phyloP scores from a whole-genome alignment of 2,888 invertebrate genomes.

The Drosophila ochracea region DNA sequence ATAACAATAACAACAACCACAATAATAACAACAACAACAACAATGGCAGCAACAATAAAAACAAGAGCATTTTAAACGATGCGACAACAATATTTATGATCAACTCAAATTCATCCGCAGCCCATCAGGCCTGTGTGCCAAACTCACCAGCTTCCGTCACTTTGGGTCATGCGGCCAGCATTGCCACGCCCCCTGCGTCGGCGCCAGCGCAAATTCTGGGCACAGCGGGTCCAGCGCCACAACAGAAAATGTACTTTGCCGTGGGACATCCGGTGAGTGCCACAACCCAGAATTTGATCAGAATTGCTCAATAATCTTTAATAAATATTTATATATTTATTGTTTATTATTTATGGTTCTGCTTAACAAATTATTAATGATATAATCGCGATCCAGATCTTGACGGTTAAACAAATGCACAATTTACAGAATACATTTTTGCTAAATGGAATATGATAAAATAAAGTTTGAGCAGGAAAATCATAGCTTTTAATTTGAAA shows the following conservation, averaged over 20 bases:
- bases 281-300: neutral
- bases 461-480: neutral
- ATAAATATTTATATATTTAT: neutral
- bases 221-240: conserved; percentile 61
- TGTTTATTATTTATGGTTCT: too few species aligned
- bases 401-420: neutral
- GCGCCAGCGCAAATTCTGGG: conserved; percentile 77
- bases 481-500: neutral
- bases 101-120: conserved; percentile 71
- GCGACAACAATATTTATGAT: conserved; percentile 70
- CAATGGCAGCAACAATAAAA: conserved; percentile 37
- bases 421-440: neutral
- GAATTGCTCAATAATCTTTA: neutral
- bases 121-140: conserved; percentile 73
- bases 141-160: conserved; percentile 77
- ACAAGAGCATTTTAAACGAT: conserved; percentile 51
- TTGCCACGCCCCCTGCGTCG: conserved; percentile 73
- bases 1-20: conserved; percentile 38
- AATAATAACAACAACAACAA: conserved; percentile 40
- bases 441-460: neutral
- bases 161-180: conserved; percentile 66
- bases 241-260: conserved; percentile 81
- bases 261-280: conserved; percentile 82
- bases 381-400: neutral
- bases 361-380: too few species aligned